Conservation (phyloP, 35 echinoderm and acorn worm genomes). For the Nesometra sesokonis region DNA sequence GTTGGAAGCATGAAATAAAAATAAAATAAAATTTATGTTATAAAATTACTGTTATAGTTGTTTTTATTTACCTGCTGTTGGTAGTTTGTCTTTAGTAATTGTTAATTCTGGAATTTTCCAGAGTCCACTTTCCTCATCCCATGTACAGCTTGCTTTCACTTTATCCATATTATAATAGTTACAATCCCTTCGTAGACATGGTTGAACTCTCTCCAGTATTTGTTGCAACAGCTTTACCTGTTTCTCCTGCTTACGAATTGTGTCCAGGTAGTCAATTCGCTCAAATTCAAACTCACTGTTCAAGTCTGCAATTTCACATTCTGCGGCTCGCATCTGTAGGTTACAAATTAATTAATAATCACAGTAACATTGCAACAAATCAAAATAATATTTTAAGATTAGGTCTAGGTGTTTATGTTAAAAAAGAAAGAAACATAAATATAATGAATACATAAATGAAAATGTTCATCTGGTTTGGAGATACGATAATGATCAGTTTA, state of each 20-base stretch:
- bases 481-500: no score
- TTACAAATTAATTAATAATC: background rate
- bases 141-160: slow-evolving; percentile 58
- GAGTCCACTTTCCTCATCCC: slow-evolving; percentile 83
- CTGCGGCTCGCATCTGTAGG: slow-evolving; percentile 48
- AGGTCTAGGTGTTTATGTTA: no score
- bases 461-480: no score
- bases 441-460: no score
- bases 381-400: no score
- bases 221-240: slow-evolving; percentile 80
- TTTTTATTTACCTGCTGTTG: slow-evolving; percentile 6
- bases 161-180: slow-evolving; percentile 86
- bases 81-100: slow-evolving; percentile 64
- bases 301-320: slow-evolving; percentile 76
- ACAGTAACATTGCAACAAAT: no score
- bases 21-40: no score
- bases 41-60: no score
- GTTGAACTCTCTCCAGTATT: slow-evolving; percentile 78
- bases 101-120: slow-evolving; percentile 75
- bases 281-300: slow-evolving; percentile 98
- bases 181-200: slow-evolving; percentile 76
- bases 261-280: slow-evolving; percentile 85
- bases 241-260: slow-evolving; percentile 96
- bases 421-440: no score
- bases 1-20: no score